Evolutionary conservation across 1,140 invertebrate species (phyloP).

Genomic region (Meloidogyne chitwoodi): DNA sequence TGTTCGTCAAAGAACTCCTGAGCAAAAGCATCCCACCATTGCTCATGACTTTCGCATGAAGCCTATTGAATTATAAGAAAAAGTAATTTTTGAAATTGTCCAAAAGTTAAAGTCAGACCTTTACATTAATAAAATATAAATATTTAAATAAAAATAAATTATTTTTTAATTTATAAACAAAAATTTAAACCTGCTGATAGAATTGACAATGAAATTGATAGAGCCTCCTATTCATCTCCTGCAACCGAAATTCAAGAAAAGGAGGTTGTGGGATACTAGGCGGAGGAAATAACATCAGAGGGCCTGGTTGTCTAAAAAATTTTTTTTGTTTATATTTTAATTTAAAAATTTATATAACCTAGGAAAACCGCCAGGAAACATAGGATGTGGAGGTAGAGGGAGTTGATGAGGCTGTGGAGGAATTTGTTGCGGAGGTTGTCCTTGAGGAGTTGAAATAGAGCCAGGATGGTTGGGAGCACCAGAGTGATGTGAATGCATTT

Average conservation of each 20-base stretch:
- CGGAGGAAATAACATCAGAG: slow-evolving; percentile 4
- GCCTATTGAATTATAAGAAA: not conserved
- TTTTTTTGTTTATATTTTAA: not conserved
- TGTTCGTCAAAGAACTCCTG: slow-evolving; percentile 42
- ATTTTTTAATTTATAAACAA: not conserved
- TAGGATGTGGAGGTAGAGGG: slow-evolving; percentile 7
- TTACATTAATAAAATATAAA: no score
- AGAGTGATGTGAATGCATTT: slow-evolving; percentile 12
- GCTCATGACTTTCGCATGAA: slow-evolving; percentile 14
- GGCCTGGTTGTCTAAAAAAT: slow-evolving; percentile 1
- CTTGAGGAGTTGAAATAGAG: not conserved
- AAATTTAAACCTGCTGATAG: slow-evolving; percentile 1
- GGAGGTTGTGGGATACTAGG: slow-evolving; percentile 30
- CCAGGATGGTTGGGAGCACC: not conserved
- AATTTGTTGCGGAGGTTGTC: not conserved
- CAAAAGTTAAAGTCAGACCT: no score
- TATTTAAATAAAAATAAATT: not conserved
- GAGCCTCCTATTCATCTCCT: slow-evolving; percentile 36
- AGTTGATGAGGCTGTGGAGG: slow-evolving; percentile 9
- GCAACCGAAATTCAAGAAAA: slow-evolving; percentile 31
- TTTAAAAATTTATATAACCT: not conserved
- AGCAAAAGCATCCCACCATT: slow-evolving; percentile 43
- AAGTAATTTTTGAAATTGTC: not conserved
- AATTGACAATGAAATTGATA: slow-evolving; percentile 27
- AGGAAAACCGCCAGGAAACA: slow-evolving; percentile 14